Evolutionary conservation across 2,888 invertebrate genomes (phyloP).

Genomic region (Hirtodrosophila alboralis): DNA sequence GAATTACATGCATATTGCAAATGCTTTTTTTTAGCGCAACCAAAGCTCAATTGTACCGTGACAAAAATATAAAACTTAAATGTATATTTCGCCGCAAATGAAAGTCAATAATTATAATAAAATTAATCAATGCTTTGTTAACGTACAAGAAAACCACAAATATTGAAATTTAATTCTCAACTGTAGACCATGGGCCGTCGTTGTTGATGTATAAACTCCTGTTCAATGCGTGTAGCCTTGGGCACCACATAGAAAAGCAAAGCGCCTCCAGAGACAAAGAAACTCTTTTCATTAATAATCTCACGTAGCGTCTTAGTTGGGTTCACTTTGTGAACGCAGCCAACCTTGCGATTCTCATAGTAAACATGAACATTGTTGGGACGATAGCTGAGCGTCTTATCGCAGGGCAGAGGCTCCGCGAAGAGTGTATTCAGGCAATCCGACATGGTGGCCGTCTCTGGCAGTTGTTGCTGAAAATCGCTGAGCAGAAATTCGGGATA

Average conservation of each 20-base stretch:
- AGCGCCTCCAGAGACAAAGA: slow-evolving; percentile 81
- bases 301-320: slow-evolving; percentile 86
- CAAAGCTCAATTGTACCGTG: slow-evolving; percentile 72
- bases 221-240: slow-evolving; percentile 74
- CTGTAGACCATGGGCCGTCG: slow-evolving; percentile 76
- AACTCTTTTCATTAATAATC: slow-evolving; percentile 86
- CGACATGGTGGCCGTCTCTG: slow-evolving; percentile 88
- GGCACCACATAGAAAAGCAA: slow-evolving; percentile 83
- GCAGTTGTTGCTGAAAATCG: slow-evolving; percentile 93
- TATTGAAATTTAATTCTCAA: slow-evolving; percentile 30
- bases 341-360: slow-evolving; percentile 88
- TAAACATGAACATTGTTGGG: slow-evolving; percentile 88
- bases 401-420: slow-evolving; percentile 89
- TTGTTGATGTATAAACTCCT: slow-evolving; percentile 78
- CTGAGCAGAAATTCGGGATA: slow-evolving; percentile 95
- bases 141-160: slow-evolving; percentile 34
- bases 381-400: slow-evolving; percentile 87
- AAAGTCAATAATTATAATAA: slow-evolving; percentile 32
- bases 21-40: slow-evolving; percentile 59
- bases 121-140: slow-evolving; percentile 57
- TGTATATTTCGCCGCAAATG: slow-evolving; percentile 28
- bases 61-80: slow-evolving; percentile 41
- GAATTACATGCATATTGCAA: slow-evolving; percentile 44
- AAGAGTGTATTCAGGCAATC: slow-evolving; percentile 89
- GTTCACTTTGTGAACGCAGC: slow-evolving; percentile 86